Conservation (phyloP, 2,113 vertebrate genomes). For the Alces alces region DNA sequence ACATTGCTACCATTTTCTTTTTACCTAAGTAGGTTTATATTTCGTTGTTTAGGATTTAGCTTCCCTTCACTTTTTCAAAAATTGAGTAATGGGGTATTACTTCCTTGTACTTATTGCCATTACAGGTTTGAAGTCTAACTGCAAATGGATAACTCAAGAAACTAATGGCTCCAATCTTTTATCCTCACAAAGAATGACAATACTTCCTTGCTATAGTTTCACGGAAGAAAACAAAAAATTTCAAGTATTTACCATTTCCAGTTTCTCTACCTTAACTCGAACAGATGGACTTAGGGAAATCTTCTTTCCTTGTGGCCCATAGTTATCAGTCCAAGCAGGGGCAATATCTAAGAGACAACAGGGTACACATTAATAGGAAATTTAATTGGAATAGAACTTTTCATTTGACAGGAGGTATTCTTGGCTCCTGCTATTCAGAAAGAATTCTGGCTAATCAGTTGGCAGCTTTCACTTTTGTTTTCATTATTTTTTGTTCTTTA, state of each 20-base stretch:
- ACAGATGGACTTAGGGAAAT: conserved; percentile 73
- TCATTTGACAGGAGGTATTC: conserved; percentile 66
- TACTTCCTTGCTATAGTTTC: conserved; percentile 12
- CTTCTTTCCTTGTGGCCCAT: conserved; percentile 73
- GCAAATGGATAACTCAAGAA: conserved; percentile 22
- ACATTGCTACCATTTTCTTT: not conserved
- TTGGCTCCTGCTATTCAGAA: conserved; percentile 64
- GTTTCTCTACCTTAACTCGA: conserved; percentile 84
- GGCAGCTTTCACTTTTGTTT: conserved; percentile 59
- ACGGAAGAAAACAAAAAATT: conserved; percentile 41
- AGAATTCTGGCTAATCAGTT: conserved; percentile 69
- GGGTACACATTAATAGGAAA: conserved; percentile 54
- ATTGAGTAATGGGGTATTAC: not conserved
- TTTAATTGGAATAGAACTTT: conserved; percentile 55
- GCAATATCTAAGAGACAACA: conserved; percentile 72
- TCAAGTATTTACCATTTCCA: conserved; percentile 86
- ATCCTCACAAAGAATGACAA: not conserved
- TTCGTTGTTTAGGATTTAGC: conserved; percentile 23
- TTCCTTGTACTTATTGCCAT: not conserved
- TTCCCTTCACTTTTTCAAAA: not conserved
- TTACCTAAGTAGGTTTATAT: not conserved
- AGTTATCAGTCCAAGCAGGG: conserved; percentile 67
- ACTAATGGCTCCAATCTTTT: not conserved
- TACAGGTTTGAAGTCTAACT: not conserved
- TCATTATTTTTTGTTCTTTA: conserved; percentile 10